Evolutionary conservation across 30 jellyfish, hydroid and myxozoan species (phyloP).

Genomic region (Hydractinia symbiolongicarpus): DNA sequence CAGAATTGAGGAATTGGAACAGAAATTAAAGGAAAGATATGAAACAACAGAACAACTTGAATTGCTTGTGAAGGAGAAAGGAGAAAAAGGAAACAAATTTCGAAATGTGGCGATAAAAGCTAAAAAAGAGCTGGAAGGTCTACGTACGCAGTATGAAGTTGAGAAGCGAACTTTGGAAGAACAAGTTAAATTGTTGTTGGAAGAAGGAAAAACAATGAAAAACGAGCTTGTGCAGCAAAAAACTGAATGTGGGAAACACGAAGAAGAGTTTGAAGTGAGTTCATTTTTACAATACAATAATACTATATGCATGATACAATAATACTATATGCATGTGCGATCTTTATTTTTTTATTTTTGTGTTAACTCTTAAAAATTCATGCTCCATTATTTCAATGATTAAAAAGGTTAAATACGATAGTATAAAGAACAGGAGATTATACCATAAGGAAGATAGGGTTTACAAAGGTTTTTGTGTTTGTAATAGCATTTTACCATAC

Average conservation of each 20-base stretch:
- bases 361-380: too few relatives aligned
- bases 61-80: neutral
- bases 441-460: too few relatives aligned
- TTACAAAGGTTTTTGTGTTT: too few relatives aligned
- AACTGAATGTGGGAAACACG: slow-evolving; percentile 44
- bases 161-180: slow-evolving; percentile 24
- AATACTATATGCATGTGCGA: too few relatives aligned
- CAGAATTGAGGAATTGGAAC: slow-evolving; percentile 26
- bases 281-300: neutral
- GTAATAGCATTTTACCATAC: too few relatives aligned
- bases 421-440: too few relatives aligned
- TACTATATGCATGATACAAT: neutral
- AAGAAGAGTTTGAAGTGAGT: slow-evolving; percentile 48
- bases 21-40: slow-evolving; percentile 23
- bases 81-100: slow-evolving; percentile 56
- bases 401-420: too few relatives aligned
- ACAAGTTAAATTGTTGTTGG: neutral
- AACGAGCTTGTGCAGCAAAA: slow-evolving; percentile 39
- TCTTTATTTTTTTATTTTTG: too few relatives aligned
- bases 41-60: neutral
- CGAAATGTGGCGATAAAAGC: slow-evolving; percentile 89
- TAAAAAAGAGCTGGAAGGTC: slow-evolving; percentile 64
- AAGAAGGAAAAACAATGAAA: slow-evolving; percentile 15
- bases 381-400: too few relatives aligned
- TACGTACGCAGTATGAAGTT: slow-evolving; percentile 32